These are phyloP conservation scores for Leuciscus waleckii DNA, from an alignment of 2,797 vertebrate genomes.

Conservation along the genomic window DNA sequence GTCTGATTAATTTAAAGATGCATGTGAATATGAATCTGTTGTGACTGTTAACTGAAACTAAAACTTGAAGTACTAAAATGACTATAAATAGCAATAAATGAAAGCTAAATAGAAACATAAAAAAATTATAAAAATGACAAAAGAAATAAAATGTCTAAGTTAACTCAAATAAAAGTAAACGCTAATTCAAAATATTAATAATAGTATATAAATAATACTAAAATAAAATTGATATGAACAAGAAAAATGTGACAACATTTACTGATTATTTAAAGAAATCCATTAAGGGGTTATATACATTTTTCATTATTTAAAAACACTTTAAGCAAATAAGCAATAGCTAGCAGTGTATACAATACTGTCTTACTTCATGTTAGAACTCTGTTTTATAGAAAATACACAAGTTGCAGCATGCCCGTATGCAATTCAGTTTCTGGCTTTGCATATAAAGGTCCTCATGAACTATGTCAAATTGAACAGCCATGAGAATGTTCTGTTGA, in stretches of 20 bases:
- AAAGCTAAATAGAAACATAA: not conserved
- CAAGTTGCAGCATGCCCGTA: not conserved
- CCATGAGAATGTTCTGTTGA: not conserved
- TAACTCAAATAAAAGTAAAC: not conserved
- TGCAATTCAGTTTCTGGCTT: not conserved
- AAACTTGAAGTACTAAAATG: not conserved
- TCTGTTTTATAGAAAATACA: not conserved
- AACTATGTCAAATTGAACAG: not conserved
- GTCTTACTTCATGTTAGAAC: not conserved
- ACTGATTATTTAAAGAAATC: not conserved
- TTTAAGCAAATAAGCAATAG: not conserved
- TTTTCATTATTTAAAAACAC: not conserved
- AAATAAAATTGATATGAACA: not conserved
- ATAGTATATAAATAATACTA: not conserved
- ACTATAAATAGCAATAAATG: not conserved
- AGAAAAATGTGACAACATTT: not conserved
- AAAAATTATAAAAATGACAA: not conserved
- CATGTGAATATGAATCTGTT: not conserved
- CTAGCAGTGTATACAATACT: constrained; percentile 2
- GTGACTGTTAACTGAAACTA: not conserved
- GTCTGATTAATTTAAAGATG: not conserved
- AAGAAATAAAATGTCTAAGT: not conserved
- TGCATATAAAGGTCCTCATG: not conserved
- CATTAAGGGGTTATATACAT: not conserved
- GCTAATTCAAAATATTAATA: not conserved